Conservation (phyloP, 2,888 invertebrate genomes). For the Merodon equestris region DNA sequence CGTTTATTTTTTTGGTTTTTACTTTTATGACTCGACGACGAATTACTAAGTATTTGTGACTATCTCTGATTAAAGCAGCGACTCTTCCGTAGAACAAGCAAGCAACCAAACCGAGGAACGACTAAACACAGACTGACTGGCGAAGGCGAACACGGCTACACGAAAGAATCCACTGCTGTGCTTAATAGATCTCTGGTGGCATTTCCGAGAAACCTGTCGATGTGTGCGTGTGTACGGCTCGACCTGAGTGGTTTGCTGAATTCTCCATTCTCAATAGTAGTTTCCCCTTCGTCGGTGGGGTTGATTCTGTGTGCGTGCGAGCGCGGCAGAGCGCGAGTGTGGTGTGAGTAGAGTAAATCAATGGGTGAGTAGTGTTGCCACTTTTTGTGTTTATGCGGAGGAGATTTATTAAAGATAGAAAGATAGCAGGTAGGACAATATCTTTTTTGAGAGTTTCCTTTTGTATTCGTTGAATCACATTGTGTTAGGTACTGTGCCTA, state of each 20-base stretch:
- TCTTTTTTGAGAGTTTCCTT: neutral
- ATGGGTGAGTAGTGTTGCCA: slow-evolving; percentile 59
- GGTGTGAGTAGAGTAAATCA: slow-evolving; percentile 51
- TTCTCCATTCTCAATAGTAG: slow-evolving; percentile 26
- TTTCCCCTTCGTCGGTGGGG: slow-evolving; percentile 36
- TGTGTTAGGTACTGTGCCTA: slow-evolving; percentile 46
- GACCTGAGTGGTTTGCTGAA: slow-evolving; percentile 27
- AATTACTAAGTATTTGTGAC: slow-evolving; percentile 40
- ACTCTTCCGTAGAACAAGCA: slow-evolving; percentile 14
- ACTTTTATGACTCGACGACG: slow-evolving; percentile 20
- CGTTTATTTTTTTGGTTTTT: too few relatives aligned
- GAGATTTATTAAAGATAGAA: slow-evolving; percentile 52
- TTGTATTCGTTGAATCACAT: slow-evolving; percentile 49
- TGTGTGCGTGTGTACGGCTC: slow-evolving; percentile 33
- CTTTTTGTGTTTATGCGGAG: slow-evolving; percentile 17
- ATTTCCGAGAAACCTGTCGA: slow-evolving; percentile 64
- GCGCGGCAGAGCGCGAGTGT: slow-evolving; percentile 20
- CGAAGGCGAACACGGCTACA: slow-evolving; percentile 41
- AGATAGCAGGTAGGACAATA: slow-evolving; percentile 55
- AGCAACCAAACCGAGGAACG: slow-evolving; percentile 72
- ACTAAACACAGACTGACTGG: slow-evolving; percentile 74
- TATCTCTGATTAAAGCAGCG: slow-evolving; percentile 14
- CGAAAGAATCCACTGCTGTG: slow-evolving; percentile 54
- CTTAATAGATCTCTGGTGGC: slow-evolving; percentile 44
- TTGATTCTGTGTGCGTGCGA: slow-evolving; percentile 42